Conservation (phyloP, 2,797 vertebrate genomes). For the Crypturellus tataupa region DNA sequence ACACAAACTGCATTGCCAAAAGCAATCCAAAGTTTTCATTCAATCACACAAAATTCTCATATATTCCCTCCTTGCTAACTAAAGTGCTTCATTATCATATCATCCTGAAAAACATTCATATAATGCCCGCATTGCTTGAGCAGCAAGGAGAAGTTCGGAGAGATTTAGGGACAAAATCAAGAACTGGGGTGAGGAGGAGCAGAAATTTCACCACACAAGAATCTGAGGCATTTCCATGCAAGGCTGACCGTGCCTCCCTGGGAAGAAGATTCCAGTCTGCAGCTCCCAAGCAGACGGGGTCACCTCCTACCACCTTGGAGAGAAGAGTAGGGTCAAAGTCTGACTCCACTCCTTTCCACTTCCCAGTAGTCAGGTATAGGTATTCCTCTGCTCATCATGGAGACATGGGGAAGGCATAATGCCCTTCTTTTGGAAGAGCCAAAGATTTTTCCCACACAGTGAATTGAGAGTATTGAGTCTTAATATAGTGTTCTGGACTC, state of each 20-base stretch:
- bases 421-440: background rate
- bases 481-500: background rate
- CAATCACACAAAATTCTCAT: background rate
- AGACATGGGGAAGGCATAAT: background rate
- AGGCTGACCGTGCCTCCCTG: background rate
- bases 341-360: background rate
- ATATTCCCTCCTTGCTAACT: background rate
- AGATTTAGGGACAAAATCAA: background rate
- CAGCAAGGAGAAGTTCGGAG: background rate
- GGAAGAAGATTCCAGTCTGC: background rate
- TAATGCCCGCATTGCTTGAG: background rate
- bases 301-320: background rate
- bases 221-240: too few relatives aligned
- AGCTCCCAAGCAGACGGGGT: background rate
- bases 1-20: background rate
- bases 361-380: background rate
- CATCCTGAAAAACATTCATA: fast-evolving
- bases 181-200: fast-evolving
- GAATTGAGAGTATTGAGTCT: background rate
- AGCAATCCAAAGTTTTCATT: background rate
- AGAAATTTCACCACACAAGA: background rate
- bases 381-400: background rate
- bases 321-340: background rate
- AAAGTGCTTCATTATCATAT: background rate
- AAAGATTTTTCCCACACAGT: background rate